phyloP scores from a whole-genome alignment of 2,888 invertebrate species.

The Epinotia ramella region DNA sequence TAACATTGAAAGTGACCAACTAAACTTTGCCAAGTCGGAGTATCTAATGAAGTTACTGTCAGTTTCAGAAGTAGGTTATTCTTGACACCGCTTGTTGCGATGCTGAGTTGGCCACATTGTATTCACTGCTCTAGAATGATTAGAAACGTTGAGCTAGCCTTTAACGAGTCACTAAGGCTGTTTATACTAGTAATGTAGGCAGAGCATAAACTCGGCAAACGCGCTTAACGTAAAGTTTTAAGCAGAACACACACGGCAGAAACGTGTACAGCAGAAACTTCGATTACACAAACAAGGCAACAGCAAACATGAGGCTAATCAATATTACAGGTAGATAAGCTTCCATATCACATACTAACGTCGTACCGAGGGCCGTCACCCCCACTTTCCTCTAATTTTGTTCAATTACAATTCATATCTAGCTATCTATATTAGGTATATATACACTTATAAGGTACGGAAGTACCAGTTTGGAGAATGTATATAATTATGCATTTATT shows the following conservation, averaged over 20 bases:
- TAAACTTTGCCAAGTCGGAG: slow-evolving; percentile 9
- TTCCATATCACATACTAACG: slow-evolving; percentile 62
- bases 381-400: slow-evolving; percentile 63
- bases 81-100: slow-evolving; percentile 14
- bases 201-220: slow-evolving; percentile 8
- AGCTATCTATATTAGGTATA: slow-evolving; percentile 54
- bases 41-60: slow-evolving; percentile 25
- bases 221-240: slow-evolving; percentile 23
- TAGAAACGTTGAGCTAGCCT: neutral
- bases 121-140: neutral
- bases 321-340: slow-evolving; percentile 45
- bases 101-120: slow-evolving; percentile 16
- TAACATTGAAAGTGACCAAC: slow-evolving; percentile 24
- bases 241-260: slow-evolving; percentile 17
- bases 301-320: slow-evolving; percentile 49
- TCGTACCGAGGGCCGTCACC: slow-evolving; percentile 50
- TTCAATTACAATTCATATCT: slow-evolving; percentile 74
- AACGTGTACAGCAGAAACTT: slow-evolving; percentile 36
- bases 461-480: slow-evolving; percentile 12
- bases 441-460: slow-evolving; percentile 29
- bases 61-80: slow-evolving; percentile 36
- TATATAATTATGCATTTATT: slow-evolving; percentile 32
- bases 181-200: neutral
- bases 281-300: slow-evolving; percentile 43
- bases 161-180: neutral